Evolutionary conservation across 2,113 vertebrate species (phyloP).

Genomic region (Archilochus colubris): DNA sequence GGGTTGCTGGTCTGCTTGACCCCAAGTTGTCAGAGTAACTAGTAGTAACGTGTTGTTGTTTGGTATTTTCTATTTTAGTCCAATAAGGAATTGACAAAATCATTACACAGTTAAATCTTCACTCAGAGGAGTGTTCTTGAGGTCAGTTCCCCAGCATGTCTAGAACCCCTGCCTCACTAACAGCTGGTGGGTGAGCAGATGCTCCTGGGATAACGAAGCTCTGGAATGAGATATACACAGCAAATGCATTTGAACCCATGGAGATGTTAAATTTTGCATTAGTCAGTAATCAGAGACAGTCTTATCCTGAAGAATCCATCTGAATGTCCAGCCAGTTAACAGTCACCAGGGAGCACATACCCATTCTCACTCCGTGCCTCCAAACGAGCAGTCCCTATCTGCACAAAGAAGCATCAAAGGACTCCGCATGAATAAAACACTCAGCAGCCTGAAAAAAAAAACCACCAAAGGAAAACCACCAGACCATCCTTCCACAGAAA

Average conservation of each 20-base stretch:
- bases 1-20: neutral
- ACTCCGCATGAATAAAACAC: neutral
- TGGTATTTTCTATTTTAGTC: neutral
- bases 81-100: neutral
- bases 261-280: neutral
- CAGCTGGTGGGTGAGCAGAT: neutral
- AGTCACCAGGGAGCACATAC: neutral
- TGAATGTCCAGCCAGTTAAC: neutral
- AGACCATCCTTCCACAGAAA: neutral
- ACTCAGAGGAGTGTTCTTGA: neutral
- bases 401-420: neutral
- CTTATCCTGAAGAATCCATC: neutral
- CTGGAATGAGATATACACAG: neutral
- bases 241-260: neutral
- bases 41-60: neutral
- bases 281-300: neutral
- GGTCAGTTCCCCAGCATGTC: neutral
- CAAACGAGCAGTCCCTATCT: neutral
- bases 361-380: neutral
- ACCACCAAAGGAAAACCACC: neutral
- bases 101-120: neutral
- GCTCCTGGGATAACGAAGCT: neutral
- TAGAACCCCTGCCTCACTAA: neutral
- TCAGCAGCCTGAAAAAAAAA: neutral
- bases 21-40: neutral